These are phyloP conservation scores for Dolichomitus sp. DNA, from an alignment of 2,888 invertebrate genomes.

Conservation along the genomic window DNA sequence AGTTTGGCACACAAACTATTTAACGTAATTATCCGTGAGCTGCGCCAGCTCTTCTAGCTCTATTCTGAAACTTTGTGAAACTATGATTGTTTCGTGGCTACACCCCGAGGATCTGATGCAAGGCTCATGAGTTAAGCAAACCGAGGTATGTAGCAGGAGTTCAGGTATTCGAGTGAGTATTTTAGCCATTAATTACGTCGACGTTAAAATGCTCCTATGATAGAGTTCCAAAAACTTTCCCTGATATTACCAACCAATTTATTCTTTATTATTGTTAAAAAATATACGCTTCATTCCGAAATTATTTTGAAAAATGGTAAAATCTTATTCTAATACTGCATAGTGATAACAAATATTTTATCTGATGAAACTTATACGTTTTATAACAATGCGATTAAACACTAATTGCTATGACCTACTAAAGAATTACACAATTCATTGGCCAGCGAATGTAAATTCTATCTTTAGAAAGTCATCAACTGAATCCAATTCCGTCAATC, in stretches of 20 bases:
- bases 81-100: slow-evolving; percentile 36
- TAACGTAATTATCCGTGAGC: slow-evolving; percentile 72
- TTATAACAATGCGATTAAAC: not conserved
- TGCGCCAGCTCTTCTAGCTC: not conserved
- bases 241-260: not conserved
- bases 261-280: not conserved
- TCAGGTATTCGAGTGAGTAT: not conserved
- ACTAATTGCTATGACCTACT: not conserved
- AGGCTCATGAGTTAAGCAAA: slow-evolving; percentile 1
- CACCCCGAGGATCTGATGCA: not conserved
- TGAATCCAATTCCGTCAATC: not conserved
- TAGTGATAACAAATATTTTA: not conserved
- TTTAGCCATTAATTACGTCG: slow-evolving; percentile 40
- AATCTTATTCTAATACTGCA: not conserved
- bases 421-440: not conserved
- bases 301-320: too few species aligned
- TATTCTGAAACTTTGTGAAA: slow-evolving; percentile 22
- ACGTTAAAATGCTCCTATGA: not conserved
- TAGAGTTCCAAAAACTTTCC: not conserved
- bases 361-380: not conserved
- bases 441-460: not conserved
- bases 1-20: slow-evolving; percentile 74
- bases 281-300: too few species aligned
- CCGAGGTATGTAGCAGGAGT: not conserved
- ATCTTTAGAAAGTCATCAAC: not conserved